Base-by-base conservation (phyloP, 2,888 invertebrate genomes). In the Arctia plantaginis region DNA sequence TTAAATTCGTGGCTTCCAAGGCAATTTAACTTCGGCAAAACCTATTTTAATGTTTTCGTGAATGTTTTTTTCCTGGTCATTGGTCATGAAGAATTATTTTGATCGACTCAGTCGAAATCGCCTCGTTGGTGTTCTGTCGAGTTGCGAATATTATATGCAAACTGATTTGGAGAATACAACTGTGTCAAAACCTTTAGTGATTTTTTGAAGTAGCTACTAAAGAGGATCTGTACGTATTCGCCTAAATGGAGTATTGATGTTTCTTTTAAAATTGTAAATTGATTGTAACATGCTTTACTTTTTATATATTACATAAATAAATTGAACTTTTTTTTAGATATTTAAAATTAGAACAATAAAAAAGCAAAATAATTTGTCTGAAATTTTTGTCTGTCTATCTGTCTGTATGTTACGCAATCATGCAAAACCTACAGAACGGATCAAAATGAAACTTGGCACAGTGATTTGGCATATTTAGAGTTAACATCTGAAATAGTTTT, bases 11-110 rank as follows among this genome's bases (percentile, higher is more conserved):
- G 82, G 69, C 66, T 73, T 70, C 75, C 23, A 59, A 81, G 80
- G 71, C 82, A 84, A 84, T 84, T 85, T 85, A 84, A 84, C 84
- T 85, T 83, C 72, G 69, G 76, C 76, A 74, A 83, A 66, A 81
- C 76, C 74, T 81, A 81, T 83, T 85, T 79, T 81, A 85, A 81
- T 80, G 71, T 80, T 81, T 77, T 59, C 70, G 23, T 44, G 33
- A 62, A 62, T 62, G 62, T 70, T 65, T 47, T 62, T 71, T 65
- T 65, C 55, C 59, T 41, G 66, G 66, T 66, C 66, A 41, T 55
- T 66, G 66, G 55, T 66, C 30, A 23, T 30, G 30, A 23, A 33
- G 65, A 35, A 39, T 41, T 35, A 30, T 72, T 67, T 59, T 66
- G 66, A 64, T 55, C 41, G 20, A 13, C 65, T 55, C 27, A 35